Percentiles rank a stretch among this genome's conserved stretches.
Conservation (phyloP, 2,797 vertebrate genomes). For the Pangasius djambal region DNA sequence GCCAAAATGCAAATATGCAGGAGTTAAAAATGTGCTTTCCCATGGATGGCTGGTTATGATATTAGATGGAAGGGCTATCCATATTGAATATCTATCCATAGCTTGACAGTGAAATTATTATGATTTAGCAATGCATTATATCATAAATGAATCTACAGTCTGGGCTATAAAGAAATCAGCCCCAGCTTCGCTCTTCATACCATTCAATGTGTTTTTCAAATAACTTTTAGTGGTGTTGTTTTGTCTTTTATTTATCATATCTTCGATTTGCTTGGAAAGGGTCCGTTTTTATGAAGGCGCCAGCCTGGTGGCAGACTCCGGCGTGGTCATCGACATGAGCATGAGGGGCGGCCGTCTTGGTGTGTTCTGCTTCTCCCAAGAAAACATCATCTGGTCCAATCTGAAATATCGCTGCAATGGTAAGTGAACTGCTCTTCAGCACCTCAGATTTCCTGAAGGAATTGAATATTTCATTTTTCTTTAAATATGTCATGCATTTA, state of each 20-base stretch:
- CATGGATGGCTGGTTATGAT: neutral
- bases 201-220: neutral
- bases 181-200: neutral
- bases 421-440: slow-evolving; percentile 67
- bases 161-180: neutral
- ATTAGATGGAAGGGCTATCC: neutral
- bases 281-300: slow-evolving; percentile 94
- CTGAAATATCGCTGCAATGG: slow-evolving; percentile 98
- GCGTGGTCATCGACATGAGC: slow-evolving; percentile 90
- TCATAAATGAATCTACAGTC: neutral
- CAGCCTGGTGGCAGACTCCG: slow-evolving; percentile 90
- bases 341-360: slow-evolving; percentile 98
- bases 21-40: neutral
- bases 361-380: slow-evolving; percentile 99
- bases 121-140: neutral
- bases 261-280: slow-evolving; percentile 65
- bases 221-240: neutral
- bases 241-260: neutral
- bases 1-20: neutral
- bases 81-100: no score
- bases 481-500: slow-evolving; percentile 47
- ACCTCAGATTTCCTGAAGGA: neutral
- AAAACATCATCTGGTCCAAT: slow-evolving; percentile 99
- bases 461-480: slow-evolving; percentile 17
- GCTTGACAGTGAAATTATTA: neutral